These are phyloP conservation scores for Luperina testacea DNA, from an alignment of 2,888 invertebrate genomes.

Conservation along the genomic window DNA sequence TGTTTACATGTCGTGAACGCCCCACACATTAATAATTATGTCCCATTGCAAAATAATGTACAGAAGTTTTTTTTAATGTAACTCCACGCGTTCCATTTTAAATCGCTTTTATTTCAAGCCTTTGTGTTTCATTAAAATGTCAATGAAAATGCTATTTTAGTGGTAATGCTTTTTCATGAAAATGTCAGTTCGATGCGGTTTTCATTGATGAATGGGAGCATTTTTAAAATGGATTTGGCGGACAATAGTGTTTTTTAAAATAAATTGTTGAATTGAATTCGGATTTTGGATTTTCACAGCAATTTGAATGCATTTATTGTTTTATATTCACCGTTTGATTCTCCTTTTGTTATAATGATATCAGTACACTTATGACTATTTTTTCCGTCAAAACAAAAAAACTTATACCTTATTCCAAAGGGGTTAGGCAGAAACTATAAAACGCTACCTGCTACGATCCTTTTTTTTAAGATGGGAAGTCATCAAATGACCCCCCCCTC, in stretches of 20 bases:
- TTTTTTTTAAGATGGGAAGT: no score
- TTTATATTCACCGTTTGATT: neutral
- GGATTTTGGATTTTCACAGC: neutral
- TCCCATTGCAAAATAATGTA: conserved; percentile 46
- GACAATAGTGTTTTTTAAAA: neutral
- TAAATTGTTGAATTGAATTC: neutral
- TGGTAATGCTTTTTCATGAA: conserved; percentile 27
- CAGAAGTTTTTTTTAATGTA: conserved; percentile 50
- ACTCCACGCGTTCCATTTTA: conserved; percentile 35
- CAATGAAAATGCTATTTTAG: conserved; percentile 34
- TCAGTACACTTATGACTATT: neutral
- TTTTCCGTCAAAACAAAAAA: neutral
- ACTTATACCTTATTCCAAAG: no score
- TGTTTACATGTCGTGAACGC: conserved; percentile 33
- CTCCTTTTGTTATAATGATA: neutral
- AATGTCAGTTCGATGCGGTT: conserved; percentile 28
- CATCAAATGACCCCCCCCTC: no score
- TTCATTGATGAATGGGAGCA: conserved; percentile 30
- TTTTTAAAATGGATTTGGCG: conserved; percentile 33
- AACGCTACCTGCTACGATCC: no score
- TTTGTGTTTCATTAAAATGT: conserved; percentile 47
- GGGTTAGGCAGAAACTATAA: no score
- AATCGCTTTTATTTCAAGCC: conserved; percentile 40
- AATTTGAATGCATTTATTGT: neutral
- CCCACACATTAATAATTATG: conserved; percentile 51